Evolutionary conservation across 37 sponge, comb jelly and placozoan genomes (phyloP).

Genomic region (Aplysina aerophoba): DNA sequence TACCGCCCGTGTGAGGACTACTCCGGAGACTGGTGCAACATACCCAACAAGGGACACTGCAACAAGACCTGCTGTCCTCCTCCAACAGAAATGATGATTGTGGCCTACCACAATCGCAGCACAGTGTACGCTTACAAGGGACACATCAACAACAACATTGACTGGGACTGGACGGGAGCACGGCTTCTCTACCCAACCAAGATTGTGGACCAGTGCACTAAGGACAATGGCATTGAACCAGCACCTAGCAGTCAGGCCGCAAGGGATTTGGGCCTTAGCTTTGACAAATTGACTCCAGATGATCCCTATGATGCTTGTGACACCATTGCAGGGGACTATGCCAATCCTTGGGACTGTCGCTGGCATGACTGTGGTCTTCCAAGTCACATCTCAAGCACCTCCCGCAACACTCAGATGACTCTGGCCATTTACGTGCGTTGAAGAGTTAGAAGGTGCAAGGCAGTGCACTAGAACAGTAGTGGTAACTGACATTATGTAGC

Average conservation of each 20-base stretch:
- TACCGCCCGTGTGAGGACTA: conserved; percentile 15
- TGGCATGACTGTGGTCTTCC: conserved; percentile 37
- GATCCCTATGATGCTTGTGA: background rate
- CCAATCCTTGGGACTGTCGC: conserved; percentile 14
- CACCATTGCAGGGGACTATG: background rate
- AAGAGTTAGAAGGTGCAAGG: no score
- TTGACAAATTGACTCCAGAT: conserved; percentile 20
- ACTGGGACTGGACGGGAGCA: conserved; percentile 31
- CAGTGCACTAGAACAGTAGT: no score
- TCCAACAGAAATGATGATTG: conserved; percentile 35
- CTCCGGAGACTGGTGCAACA: conserved; percentile 2
- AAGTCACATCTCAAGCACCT: background rate
- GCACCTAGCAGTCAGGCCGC: conserved; percentile 17
- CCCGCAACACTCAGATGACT: conserved; percentile 24
- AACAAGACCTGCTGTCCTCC: background rate
- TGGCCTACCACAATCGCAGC: conserved; percentile 30
- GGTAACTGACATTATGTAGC: no score
- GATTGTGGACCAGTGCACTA: conserved; percentile 29
- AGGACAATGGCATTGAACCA: conserved; percentile 4
- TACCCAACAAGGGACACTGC: conserved; percentile 3
- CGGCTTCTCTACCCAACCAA: background rate
- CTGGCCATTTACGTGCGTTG: conserved; percentile 35
- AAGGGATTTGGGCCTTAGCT: conserved; percentile 6
- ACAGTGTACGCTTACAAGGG: conserved; percentile 35
- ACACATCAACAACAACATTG: conserved; percentile 29